Percentiles rank a stretch among this genome's conserved stretches.
These are phyloP conservation scores for Nasonia longicornis DNA, from an alignment of 1,140 invertebrate genomes.

Conservation along the genomic window DNA sequence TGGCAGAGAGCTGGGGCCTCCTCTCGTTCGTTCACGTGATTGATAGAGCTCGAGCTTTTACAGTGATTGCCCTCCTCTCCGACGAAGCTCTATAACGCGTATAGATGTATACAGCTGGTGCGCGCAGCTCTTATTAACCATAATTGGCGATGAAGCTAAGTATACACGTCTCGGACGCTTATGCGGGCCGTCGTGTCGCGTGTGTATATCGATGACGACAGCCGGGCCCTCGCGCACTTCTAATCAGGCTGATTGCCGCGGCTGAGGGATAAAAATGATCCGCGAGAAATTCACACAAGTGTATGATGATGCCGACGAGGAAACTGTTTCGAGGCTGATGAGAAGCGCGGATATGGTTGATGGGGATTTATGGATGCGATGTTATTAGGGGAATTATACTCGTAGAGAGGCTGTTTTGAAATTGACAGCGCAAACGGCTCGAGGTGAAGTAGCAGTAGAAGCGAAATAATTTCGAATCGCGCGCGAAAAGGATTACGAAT, in stretches of 20 bases:
- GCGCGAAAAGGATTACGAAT: too few relatives aligned
- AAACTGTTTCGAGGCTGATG: too few relatives aligned
- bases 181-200: not conserved
- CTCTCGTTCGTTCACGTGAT: slow-evolving; percentile 55
- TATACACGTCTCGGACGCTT: not conserved
- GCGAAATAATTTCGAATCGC: too few relatives aligned
- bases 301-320: too few relatives aligned
- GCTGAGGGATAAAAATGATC: not conserved
- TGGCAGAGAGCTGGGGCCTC: slow-evolving; percentile 31
- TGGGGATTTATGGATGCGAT: too few relatives aligned
- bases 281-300: not conserved
- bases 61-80: slow-evolving; percentile 60
- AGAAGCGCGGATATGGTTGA: too few relatives aligned
- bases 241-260: slow-evolving; percentile 24
- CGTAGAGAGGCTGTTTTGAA: too few relatives aligned
- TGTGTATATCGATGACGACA: not conserved
- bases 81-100: not conserved
- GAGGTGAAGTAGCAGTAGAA: too few relatives aligned
- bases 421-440: too few relatives aligned
- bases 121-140: slow-evolving; percentile 53
- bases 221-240: not conserved
- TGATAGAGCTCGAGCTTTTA: slow-evolving; percentile 63
- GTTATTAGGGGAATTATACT: too few relatives aligned
- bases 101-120: not conserved
- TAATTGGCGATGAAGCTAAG: slow-evolving; percentile 49